Percentiles rank a stretch among this genome's conserved stretches.
phyloP scores from a whole-genome alignment of 2,888 invertebrate species.

The Euzetes globulus region DNA sequence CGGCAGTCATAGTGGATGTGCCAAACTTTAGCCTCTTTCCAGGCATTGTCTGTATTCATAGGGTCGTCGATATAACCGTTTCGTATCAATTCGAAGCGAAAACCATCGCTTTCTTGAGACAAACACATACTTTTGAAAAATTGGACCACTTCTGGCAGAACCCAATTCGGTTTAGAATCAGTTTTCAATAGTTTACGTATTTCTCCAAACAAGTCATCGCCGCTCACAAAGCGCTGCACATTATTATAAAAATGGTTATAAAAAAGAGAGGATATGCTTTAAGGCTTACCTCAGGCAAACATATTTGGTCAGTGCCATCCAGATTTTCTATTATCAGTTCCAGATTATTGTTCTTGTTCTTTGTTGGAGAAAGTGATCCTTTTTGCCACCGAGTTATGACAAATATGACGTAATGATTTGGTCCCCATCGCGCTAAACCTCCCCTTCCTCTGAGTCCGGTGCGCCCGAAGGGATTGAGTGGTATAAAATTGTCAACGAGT shows the following conservation, averaged over 20 bases:
- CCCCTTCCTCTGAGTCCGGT: conserved; percentile 48
- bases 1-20: conserved; percentile 41
- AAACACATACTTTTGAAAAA: not conserved
- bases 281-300: conserved; percentile 39
- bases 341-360: conserved; percentile 38
- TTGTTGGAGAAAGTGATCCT: conserved; percentile 15
- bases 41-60: conserved; percentile 45
- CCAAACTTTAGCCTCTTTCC: conserved; percentile 44
- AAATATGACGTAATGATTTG: conserved; percentile 47
- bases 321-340: conserved; percentile 24
- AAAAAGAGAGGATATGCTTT: not conserved
- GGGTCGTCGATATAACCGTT: conserved; percentile 48
- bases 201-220: conserved; percentile 39
- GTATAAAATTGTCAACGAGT: conserved; percentile 33
- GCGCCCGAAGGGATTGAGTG: conserved; percentile 47
- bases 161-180: conserved; percentile 37
- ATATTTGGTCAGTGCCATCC: conserved; percentile 37
- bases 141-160: conserved; percentile 31
- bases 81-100: conserved; percentile 42
- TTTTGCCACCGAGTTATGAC: conserved; percentile 44
- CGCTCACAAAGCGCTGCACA: conserved; percentile 39
- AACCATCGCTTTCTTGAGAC: not conserved
- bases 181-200: conserved; percentile 38
- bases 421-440: conserved; percentile 48
- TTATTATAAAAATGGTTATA: not conserved